phyloP scores from a whole-genome alignment of 64 coral and sea anemone species.

The Montipora cactus region DNA sequence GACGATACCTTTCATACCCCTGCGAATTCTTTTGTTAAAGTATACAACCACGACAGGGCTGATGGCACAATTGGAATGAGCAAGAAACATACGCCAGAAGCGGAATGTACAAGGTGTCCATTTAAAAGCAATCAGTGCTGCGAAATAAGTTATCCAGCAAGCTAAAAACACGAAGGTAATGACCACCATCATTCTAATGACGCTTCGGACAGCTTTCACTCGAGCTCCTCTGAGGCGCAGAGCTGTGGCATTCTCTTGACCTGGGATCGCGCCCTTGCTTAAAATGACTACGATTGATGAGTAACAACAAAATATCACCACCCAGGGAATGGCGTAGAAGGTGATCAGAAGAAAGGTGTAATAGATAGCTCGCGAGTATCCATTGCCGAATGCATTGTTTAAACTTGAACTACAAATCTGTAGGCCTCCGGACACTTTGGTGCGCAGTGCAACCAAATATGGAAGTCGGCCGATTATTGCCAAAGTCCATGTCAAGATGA shows the following conservation, averaged over 20 bases:
- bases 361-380: slow-evolving; percentile 41
- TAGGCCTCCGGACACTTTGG: not conserved
- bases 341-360: slow-evolving; percentile 55
- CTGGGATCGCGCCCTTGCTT: slow-evolving; percentile 4
- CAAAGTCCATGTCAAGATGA: slow-evolving; percentile 48
- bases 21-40: slow-evolving; percentile 30
- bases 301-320: slow-evolving; percentile 43
- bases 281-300: slow-evolving; percentile 12
- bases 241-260: not conserved
- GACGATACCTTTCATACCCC: slow-evolving; percentile 2
- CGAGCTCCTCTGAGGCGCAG: not conserved
- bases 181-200: slow-evolving; percentile 48
- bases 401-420: slow-evolving; percentile 16
- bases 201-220: not conserved
- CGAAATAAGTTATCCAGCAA: slow-evolving; percentile 71
- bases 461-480: slow-evolving; percentile 33
- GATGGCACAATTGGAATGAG: slow-evolving; percentile 68
- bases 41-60: slow-evolving; percentile 32
- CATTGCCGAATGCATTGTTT: slow-evolving; percentile 26
- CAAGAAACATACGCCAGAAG: slow-evolving; percentile 69
- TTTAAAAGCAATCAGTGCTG: slow-evolving; percentile 19
- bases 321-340: slow-evolving; percentile 46
- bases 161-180: slow-evolving; percentile 40
- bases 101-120: slow-evolving; percentile 41
- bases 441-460: slow-evolving; percentile 18